Base-by-base conservation (phyloP, 2,888 invertebrate species). In the Coelinius sp. region DNA sequence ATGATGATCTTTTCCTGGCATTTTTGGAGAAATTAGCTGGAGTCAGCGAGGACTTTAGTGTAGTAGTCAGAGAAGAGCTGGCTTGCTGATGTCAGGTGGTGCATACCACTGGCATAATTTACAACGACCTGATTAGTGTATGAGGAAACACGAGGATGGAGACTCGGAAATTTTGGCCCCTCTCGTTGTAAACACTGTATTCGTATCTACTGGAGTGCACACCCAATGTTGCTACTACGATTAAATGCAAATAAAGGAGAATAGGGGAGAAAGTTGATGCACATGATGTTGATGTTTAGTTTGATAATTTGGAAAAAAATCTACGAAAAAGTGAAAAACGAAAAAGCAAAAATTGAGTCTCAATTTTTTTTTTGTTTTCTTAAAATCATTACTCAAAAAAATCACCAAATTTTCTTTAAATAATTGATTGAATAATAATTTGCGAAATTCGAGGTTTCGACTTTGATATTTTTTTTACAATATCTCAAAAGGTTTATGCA, bases 151-250 rank as follows among this genome's bases (percentile, higher is more conserved):
- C 70, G 66, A 44, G 68, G n/a, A 71, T 70, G 67, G 68, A 70
- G 35, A 65, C 70, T 66, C 59, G 67, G 69, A 73, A 73, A 68
- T 71, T 49, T 67, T 68, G 71, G 46, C 20, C 46, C 44, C 20
- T 17, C 44, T 68, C 76, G 78, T 77, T 80, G 81, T 81, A 80
- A 82, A 81, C 82, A 80, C 80, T 81, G 80, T 81, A 83, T 81
- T 81, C 80, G 79, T 81, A 82, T 80, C 79, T 78, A 78, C 76
- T 70, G 46, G 74, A 73, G 77, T 77, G 77, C 78, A 81, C 78
- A 78, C 78, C 66, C 75, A 73, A 71, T 46, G 75, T 78, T 78
- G 77, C 75, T 63, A 41, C 81, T 76, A 76, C 79, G 80, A 82
- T 80, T 81, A 79, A 80, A 82, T 82, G 82, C 81, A 80, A 82